Evolutionary conservation across 2,888 invertebrate species (phyloP), one percentile per base, ranked within the genome.

Genomic region (Priapulus caudatus): DNA sequence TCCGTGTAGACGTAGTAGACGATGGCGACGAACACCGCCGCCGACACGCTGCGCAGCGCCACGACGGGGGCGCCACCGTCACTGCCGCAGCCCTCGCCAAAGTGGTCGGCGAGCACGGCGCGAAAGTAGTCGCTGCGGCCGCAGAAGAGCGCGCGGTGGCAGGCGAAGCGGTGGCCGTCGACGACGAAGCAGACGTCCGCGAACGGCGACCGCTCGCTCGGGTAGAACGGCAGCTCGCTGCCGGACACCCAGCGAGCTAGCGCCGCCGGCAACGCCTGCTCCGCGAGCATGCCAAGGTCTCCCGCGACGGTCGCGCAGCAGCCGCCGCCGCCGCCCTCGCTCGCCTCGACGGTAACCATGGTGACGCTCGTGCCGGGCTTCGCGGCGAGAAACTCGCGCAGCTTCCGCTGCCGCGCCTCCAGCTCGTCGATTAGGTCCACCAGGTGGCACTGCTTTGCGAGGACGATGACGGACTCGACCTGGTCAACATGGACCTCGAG

Each of bases 131-230:
- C 74, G 61, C 74, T 74, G 49, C 75, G 62, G 0, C 65, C 66
- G 61, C 71, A 71, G 62, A 75, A 69, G 61, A 75, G 75, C 16
- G 65, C 69, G 73, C 74, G 73, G 59, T 75, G 74, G 59, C 74
- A 74, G 48, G 65, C 62, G 56, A 75, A 75, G 20, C 61, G 61
- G 53, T 69, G 64, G 10, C 65, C 67, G 4, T 71, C 67, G 1
- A 75, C 73, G 2, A 61, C 55, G 52, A 75, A 70, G 52, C 70
- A 67, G 4, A 75, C 57, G 59, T 75, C 75, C 50, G 69, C 63
- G 57, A 69, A 72, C 4, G 61, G 51, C 3, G 33, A 19, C 19
- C 52, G 53, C 16, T 55, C 16, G 20, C 65, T 65, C 22, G 68
- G 68, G 51, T 66, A 67, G 60, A 72, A 69, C 10, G 73, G 73